Evolutionary conservation across 2,113 vertebrate species (phyloP).

Genomic region (Dromas ardeola): DNA sequence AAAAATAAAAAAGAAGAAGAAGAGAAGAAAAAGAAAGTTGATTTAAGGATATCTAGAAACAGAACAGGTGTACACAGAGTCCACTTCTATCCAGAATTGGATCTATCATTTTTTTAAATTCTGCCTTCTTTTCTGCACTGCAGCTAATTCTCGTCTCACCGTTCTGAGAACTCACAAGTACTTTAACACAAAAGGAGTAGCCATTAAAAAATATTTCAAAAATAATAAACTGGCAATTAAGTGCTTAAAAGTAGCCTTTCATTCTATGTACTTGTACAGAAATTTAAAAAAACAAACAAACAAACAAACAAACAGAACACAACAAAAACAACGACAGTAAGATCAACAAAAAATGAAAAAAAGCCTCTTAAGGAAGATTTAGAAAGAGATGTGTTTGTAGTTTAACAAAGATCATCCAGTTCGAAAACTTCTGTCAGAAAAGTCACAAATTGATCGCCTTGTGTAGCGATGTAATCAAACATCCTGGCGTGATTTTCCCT

Average conservation of each 20-base stretch:
- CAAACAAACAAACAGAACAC: too few species aligned
- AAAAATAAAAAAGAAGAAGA: neutral
- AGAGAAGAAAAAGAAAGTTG: neutral
- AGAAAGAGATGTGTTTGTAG: neutral
- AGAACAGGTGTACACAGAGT: neutral
- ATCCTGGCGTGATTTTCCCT: neutral
- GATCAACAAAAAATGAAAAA: too few species aligned
- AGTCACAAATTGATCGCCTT: accelerated
- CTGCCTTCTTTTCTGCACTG: neutral
- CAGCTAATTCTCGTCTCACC: neutral
- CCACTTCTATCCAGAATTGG: neutral
- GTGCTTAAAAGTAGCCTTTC: neutral
- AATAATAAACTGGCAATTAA: neutral
- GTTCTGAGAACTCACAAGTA: neutral
- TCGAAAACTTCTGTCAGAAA: neutral
- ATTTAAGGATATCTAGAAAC: neutral
- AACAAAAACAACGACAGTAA: too few species aligned
- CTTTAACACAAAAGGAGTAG: neutral
- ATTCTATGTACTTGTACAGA: neutral
- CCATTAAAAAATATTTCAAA: neutral
- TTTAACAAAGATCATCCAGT: neutral
- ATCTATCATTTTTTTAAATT: neutral
- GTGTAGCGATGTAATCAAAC: neutral
- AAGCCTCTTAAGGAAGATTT: neutral
- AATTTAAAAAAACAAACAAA: neutral